Percentiles rank a stretch among this genome's conserved stretches.
Evolutionary conservation across 2,888 invertebrate genomes (phyloP).

Genomic region (Baronia brevicornis): DNA sequence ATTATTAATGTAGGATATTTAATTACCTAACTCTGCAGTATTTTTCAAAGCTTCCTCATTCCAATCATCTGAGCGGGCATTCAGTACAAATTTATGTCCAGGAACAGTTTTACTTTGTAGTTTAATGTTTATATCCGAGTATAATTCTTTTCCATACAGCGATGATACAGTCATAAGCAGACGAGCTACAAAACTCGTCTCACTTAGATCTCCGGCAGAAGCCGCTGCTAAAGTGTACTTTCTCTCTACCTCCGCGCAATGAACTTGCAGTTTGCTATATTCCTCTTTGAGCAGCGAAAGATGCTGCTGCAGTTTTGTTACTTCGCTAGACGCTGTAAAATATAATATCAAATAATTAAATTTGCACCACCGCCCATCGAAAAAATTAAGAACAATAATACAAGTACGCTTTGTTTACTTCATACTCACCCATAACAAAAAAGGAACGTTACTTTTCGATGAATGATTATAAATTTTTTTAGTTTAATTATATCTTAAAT

Average conservation of each 20-base stretch:
- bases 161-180: conserved; percentile 87
- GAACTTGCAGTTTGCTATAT: conserved; percentile 90
- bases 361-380: conserved; percentile 61
- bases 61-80: conserved; percentile 92
- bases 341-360: conserved; percentile 19
- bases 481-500: conserved; percentile 25
- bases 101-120: conserved; percentile 82
- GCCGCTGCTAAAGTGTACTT: conserved; percentile 88
- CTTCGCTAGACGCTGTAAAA: conserved; percentile 74
- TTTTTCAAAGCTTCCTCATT: conserved; percentile 81
- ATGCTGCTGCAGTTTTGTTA: conserved; percentile 87
- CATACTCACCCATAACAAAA: conserved; percentile 60
- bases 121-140: conserved; percentile 88
- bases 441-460: conserved; percentile 26
- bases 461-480: conserved; percentile 30
- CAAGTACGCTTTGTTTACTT: conserved; percentile 32
- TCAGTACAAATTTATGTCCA: conserved; percentile 93
- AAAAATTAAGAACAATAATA: conserved; percentile 12
- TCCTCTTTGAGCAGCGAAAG: conserved; percentile 90
- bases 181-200: conserved; percentile 89
- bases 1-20: too few relatives aligned
- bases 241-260: conserved; percentile 86
- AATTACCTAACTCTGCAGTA: conserved; percentile 79
- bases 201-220: conserved; percentile 77
- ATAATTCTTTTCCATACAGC: conserved; percentile 86